Base-by-base conservation (phyloP, 2,797 vertebrate species). In the Lepilemur septentrionalis region DNA sequence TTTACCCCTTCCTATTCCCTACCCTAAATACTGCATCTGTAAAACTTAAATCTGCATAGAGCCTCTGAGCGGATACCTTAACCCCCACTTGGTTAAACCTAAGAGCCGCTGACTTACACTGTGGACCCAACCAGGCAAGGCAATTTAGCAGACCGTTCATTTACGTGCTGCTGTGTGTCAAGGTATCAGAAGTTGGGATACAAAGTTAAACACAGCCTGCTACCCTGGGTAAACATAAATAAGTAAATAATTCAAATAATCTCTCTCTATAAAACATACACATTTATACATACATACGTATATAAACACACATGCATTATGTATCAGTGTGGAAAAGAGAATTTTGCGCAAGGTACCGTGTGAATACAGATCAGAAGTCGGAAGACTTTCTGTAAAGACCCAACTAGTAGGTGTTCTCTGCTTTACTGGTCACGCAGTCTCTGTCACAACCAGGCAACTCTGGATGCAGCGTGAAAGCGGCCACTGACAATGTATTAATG, bases 1-100 rank as follows among this genome's bases (percentile, higher is more conserved):
- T 9, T 1, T 20, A 5, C 1, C 1, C 17, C 1, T 1, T 63
- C 17, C 32, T 7, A 0, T 20, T 46, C 18, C 20, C 7, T 18
- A 28, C 41, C 23, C 6, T 3, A 20, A 15, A 4, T 2, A 1
- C 6, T 22, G 55, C 23, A 1, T 7, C 63, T 20, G 3, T 28
- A 22, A 76, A 46, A 48, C 22, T 35, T 9, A 35, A 12, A 17
- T n/a, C 30, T 9, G 4, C 18, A 1, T 25, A 3, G 25, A 17
- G 5, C 0, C 2, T 73, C 25, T 23, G 23, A 32, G 20, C 38
- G 38, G 55, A n/a, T 2, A 30, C 43, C 30, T 1, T 22, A 32
- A 22, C 48, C 6, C 11, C 32, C 7, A n/a, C 25, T 30, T 25
- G 3, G 30, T 23, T 23, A 76, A 86, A 41, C 32, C 38, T 6